A percentile compares a stretch with the other conserved stretches of the same genome.
phyloP scores from a whole-genome alignment of 2,888 invertebrate species.

The Tinea trinotella region DNA sequence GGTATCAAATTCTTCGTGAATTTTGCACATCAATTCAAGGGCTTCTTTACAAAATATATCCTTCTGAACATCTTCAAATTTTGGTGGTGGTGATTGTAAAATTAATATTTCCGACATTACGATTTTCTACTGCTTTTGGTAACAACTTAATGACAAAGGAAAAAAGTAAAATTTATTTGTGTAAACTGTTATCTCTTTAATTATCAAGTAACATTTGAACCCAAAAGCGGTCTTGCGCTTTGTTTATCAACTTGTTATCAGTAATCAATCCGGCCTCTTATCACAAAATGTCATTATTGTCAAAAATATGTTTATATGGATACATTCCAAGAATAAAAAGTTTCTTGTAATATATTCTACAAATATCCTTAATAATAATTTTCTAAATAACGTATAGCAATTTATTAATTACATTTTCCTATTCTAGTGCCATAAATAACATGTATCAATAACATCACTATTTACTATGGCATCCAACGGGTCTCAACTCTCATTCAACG shows the following conservation, averaged over 20 bases:
- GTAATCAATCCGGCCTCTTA: conserved; percentile 1
- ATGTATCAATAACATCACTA: too few relatives aligned
- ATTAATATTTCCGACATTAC: conserved; percentile 45
- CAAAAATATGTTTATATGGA: too few relatives aligned
- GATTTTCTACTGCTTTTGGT: not conserved
- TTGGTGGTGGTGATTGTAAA: conserved; percentile 64
- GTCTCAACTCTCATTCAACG: too few relatives aligned
- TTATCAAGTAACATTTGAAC: not conserved
- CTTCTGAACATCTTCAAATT: conserved; percentile 66
- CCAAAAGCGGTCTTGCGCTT: not conserved
- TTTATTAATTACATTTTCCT: too few relatives aligned
- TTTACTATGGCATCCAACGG: too few relatives aligned
- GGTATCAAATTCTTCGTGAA: conserved; percentile 62
- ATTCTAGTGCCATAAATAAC: too few relatives aligned
- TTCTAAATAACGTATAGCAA: too few relatives aligned
- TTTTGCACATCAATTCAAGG: conserved; percentile 66
- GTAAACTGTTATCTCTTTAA: not conserved
- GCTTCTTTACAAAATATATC: conserved; percentile 71
- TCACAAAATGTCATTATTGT: not conserved
- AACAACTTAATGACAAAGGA: not conserved
- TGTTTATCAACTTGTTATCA: not conserved
- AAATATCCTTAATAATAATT: too few relatives aligned
- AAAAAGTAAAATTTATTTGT: not conserved
- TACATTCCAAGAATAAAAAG: too few relatives aligned
- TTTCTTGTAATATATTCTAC: too few relatives aligned